phyloP scores from a whole-genome alignment of 2,797 vertebrate species.

The Simalia tracyae region DNA sequence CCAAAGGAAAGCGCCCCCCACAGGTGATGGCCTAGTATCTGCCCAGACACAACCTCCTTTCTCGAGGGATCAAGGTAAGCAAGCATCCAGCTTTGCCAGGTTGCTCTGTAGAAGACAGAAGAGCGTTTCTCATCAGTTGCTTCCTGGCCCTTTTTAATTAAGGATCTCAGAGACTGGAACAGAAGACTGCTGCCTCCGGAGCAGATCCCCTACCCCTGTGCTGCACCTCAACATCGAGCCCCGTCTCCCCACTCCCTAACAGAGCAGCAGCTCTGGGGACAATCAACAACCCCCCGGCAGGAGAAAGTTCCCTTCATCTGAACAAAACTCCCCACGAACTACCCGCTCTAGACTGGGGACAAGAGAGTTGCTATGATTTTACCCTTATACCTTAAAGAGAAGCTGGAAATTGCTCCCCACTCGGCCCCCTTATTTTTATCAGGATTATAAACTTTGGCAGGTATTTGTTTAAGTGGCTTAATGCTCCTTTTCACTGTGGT shows the following conservation, averaged over 20 bases:
- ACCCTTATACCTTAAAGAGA: neutral
- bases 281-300: no score
- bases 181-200: neutral
- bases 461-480: slow-evolving; percentile 52
- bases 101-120: neutral
- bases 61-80: neutral
- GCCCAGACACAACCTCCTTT: neutral
- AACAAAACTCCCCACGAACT: neutral
- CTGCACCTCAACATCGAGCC: no score
- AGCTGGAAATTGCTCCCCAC: neutral
- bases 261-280: neutral
- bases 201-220: neutral
- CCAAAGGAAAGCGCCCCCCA: neutral
- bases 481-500: slow-evolving; percentile 19
- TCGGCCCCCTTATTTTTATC: slow-evolving; percentile 14
- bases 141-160: neutral
- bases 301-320: neutral
- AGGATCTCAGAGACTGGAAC: neutral
- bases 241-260: neutral
- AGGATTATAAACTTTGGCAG: slow-evolving; percentile 27
- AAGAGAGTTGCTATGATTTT: neutral
- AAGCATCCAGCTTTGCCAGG: neutral
- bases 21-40: neutral
- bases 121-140: neutral
- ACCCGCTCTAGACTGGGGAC: neutral